Evolutionary conservation across 2,888 invertebrate species (phyloP).

Genomic region (Acanthosepion pharaonis): DNA sequence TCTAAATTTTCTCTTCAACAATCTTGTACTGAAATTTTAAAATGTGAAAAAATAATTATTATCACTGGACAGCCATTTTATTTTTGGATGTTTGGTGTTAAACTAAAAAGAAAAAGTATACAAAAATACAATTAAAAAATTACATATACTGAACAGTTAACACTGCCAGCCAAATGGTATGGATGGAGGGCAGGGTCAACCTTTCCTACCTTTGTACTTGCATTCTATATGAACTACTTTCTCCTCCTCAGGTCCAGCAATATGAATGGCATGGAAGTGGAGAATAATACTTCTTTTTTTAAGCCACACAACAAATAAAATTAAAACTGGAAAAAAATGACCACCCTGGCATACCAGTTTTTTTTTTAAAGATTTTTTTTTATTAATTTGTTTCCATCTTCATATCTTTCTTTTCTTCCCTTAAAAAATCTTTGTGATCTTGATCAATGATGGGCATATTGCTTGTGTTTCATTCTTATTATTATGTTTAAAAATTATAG

Average conservation of each 20-base stretch:
- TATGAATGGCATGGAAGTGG: slow-evolving; percentile 11
- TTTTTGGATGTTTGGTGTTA: slow-evolving; percentile 14
- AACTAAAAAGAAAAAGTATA: slow-evolving; percentile 2
- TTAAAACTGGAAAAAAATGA: neutral
- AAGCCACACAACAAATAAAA: neutral
- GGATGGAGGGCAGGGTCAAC: neutral
- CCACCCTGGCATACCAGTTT: neutral
- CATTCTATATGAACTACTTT: neutral
- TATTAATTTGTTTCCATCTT: neutral
- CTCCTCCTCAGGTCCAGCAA: neutral
- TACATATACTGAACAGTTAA: neutral
- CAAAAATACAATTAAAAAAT: neutral
- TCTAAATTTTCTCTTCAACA: slow-evolving; percentile 18
- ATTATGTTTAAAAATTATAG: neutral
- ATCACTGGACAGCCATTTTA: neutral
- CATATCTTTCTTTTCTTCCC: neutral
- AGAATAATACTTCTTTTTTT: slow-evolving; percentile 14
- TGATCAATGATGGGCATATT: neutral
- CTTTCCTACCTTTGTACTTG: neutral
- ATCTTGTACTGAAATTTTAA: neutral
- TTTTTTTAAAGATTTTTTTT: neutral
- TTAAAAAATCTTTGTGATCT: neutral
- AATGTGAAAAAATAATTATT: neutral
- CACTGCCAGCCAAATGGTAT: neutral
- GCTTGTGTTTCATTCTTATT: neutral